Percentiles rank a stretch among this genome's conserved stretches.
Evolutionary conservation across 1,140 invertebrate genomes (phyloP).

Genomic region (Zaprionus vittiger): DNA sequence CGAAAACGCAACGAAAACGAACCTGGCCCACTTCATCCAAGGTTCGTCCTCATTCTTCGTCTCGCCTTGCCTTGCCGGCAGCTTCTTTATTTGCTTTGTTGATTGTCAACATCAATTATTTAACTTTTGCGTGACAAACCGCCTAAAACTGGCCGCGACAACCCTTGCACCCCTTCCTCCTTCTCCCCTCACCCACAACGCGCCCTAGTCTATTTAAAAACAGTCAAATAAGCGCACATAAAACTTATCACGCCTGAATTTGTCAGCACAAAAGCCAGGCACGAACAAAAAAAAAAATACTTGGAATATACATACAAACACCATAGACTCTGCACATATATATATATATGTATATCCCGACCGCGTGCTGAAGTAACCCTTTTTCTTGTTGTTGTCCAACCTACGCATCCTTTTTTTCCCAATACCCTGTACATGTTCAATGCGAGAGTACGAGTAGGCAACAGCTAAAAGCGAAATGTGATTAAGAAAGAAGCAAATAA

Average conservation of each 20-base stretch:
- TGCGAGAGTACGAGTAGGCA: background rate
- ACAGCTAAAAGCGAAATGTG: background rate
- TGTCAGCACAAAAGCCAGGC: slow-evolving; percentile 79
- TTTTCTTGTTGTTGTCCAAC: slow-evolving; percentile 32
- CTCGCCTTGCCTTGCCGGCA: slow-evolving; percentile 35
- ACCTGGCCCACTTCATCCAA: slow-evolving; percentile 44
- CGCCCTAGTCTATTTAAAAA: slow-evolving; percentile 77
- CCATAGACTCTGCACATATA: background rate
- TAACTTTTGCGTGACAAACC: slow-evolving; percentile 74
- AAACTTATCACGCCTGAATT: slow-evolving; percentile 83
- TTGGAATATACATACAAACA: slow-evolving; percentile 1
- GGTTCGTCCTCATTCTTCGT: slow-evolving; percentile 61
- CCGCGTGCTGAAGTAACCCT: slow-evolving; percentile 53
- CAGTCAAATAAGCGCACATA: slow-evolving; percentile 82
- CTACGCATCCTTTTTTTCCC: slow-evolving; percentile 55
- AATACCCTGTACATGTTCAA: slow-evolving; percentile 13
- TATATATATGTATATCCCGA: slow-evolving; percentile 35
- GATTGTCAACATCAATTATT: slow-evolving; percentile 84
- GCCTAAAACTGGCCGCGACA: slow-evolving; percentile 47
- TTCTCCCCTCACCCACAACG: background rate
- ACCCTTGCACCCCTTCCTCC: slow-evolving; percentile 15
- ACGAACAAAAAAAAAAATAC: slow-evolving; percentile 21
- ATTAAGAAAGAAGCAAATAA: background rate
- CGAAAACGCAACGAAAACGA: slow-evolving; percentile 24
- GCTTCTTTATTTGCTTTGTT: slow-evolving; percentile 79